Conservation (phyloP, 2,888 invertebrate genomes). For the Phengaris arion region DNA sequence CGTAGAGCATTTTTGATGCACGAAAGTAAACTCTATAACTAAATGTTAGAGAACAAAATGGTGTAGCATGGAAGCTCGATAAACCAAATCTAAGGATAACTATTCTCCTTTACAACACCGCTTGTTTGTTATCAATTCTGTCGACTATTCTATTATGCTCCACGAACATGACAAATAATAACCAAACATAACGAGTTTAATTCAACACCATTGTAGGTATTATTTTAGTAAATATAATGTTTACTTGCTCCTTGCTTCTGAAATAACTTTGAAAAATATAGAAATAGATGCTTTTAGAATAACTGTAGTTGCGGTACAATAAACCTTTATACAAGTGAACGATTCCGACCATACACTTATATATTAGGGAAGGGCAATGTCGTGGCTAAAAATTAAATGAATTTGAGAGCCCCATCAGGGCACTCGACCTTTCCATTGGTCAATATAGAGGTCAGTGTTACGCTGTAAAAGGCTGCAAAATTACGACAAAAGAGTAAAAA, state of each 20-base stretch:
- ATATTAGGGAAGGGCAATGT: too few relatives aligned
- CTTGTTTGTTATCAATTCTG: slow-evolving; percentile 32
- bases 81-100: slow-evolving; percentile 29
- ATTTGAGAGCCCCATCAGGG: too few relatives aligned
- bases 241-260: background rate
- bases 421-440: too few relatives aligned
- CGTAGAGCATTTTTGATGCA: background rate
- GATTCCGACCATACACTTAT: too few relatives aligned
- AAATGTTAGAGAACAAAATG: too few relatives aligned
- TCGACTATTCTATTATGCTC: slow-evolving; percentile 33
- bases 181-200: slow-evolving; percentile 30
- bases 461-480: too few relatives aligned
- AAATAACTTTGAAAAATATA: background rate
- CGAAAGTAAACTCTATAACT: background rate
- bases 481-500: too few relatives aligned
- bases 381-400: too few relatives aligned
- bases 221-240: slow-evolving; percentile 2
- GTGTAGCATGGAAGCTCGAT: background rate
- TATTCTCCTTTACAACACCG: slow-evolving; percentile 30
- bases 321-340: too few relatives aligned
- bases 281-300: background rate
- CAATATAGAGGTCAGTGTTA: too few relatives aligned
- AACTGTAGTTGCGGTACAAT: background rate
- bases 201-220: background rate
- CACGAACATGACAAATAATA: slow-evolving; percentile 31